A percentile compares a stretch with the other conserved stretches of the same genome.
These are phyloP conservation scores for Lipophrys pholis DNA, from an alignment of 2,113 vertebrate genomes.

Conservation along the genomic window DNA sequence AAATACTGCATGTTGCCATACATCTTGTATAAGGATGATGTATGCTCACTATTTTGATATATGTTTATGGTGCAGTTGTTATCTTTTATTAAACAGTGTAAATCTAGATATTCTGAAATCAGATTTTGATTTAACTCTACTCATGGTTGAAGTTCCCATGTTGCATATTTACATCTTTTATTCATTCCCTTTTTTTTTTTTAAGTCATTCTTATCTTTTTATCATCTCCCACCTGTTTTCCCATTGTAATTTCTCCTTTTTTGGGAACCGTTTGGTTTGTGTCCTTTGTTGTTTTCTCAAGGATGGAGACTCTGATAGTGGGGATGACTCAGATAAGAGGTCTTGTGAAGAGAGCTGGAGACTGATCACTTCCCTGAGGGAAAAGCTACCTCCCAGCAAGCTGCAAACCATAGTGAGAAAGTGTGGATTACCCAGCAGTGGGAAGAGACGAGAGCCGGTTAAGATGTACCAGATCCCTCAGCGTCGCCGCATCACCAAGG, in stretches of 20 bases:
- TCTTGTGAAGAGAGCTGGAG: constrained; percentile 99
- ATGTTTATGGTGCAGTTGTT: constrained; percentile 8
- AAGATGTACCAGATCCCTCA: constrained; percentile 99
- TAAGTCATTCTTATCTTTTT: constrained; percentile 79
- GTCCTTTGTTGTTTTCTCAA: constrained; percentile 98
- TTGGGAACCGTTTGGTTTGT: constrained; percentile 90
- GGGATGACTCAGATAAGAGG: constrained; percentile 99
- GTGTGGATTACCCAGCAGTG: constrained; percentile 98
- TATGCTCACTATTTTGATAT: constrained; percentile 56
- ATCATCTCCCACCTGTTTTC: constrained; percentile 82
- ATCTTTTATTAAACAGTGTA: constrained; percentile 20
- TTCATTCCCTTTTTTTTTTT: constrained; percentile 77
- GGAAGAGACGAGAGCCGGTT: constrained; percentile 94
- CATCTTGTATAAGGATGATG: constrained; percentile 69
- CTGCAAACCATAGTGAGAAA: constrained; percentile 99
- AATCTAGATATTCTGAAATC: constrained; percentile 15
- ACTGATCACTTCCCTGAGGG: constrained; percentile 98
- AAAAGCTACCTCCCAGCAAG: constrained; percentile 99
- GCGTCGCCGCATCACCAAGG: constrained; percentile 94
- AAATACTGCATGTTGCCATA: constrained; percentile 76
- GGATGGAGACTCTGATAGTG: constrained; percentile 99
- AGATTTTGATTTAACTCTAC: constrained; percentile 22
- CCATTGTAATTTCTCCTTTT: constrained; percentile 88
- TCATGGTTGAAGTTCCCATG: constrained; percentile 74
- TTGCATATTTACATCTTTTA: constrained; percentile 83